These are phyloP conservation scores for Himantopus leucocephalus DNA, from an alignment of 2,113 vertebrate species.

Conservation along the genomic window DNA sequence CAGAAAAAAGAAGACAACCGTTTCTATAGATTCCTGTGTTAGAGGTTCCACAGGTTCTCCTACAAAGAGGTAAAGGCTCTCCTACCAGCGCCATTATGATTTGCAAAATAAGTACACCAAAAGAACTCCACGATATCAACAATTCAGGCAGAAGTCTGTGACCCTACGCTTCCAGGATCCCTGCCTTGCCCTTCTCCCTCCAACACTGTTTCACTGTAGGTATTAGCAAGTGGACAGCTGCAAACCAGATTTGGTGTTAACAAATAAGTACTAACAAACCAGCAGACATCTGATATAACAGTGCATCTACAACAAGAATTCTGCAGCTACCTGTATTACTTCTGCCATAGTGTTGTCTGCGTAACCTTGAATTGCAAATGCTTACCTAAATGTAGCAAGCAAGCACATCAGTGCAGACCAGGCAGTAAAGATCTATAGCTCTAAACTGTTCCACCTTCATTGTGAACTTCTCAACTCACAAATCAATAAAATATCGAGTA, in stretches of 20 bases:
- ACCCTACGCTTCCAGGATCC: no score
- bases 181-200: neutral
- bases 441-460: neutral
- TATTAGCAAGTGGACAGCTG: fast-evolving
- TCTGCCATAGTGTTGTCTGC: neutral
- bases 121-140: neutral
- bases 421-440: neutral
- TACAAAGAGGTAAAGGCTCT: neutral
- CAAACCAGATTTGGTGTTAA: neutral
- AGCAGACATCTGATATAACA: fast-evolving
- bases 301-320: neutral
- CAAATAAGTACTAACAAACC: neutral
- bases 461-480: neutral
- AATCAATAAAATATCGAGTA: neutral
- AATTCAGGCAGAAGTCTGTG: fast-evolving
- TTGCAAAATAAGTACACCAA: neutral
- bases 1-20: neutral
- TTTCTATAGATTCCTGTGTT: neutral
- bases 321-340: neutral
- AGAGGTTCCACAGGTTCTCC: neutral
- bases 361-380: neutral
- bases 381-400: neutral
- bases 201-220: fast-evolving
- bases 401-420: neutral
- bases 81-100: fast-evolving